Percentiles rank a stretch among this genome's conserved stretches.
Evolutionary conservation across 2,888 invertebrate species (phyloP).

Genomic region (Nesidiocoris tenuis): DNA sequence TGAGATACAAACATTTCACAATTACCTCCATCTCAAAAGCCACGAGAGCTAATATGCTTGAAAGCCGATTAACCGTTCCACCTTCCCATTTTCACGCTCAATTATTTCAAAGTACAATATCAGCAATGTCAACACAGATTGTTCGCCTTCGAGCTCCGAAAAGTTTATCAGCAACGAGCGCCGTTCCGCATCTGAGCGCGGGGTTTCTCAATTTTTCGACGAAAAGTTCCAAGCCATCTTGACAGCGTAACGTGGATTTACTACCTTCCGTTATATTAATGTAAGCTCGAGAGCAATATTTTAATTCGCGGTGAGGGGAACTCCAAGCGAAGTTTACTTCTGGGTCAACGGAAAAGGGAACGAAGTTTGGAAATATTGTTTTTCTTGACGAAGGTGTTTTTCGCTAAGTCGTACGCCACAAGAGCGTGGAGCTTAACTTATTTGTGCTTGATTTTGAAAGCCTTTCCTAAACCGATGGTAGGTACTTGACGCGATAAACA

Average conservation of each 20-base stretch:
- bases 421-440: no score
- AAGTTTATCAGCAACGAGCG: background rate
- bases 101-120: background rate
- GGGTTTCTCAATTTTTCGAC: conserved; percentile 4
- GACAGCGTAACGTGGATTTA: conserved; percentile 21
- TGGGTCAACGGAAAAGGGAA: background rate
- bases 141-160: background rate
- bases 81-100: background rate
- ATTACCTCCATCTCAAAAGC: no score
- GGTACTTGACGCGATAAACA: no score
- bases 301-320: background rate
- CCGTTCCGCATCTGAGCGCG: background rate
- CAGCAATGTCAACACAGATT: background rate
- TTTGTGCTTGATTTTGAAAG: no score
- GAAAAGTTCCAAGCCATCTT: conserved; percentile 7
- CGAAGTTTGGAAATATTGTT: background rate
- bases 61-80: background rate
- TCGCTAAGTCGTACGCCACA: no score
- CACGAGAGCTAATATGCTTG: background rate
- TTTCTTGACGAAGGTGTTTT: background rate
- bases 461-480: no score
- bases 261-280: conserved; percentile 14
- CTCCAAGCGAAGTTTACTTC: background rate
- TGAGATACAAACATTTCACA: no score
- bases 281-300: background rate